phyloP scores from a whole-genome alignment of 2,797 vertebrate species.

The Parauchenoglanis ngamensis region DNA sequence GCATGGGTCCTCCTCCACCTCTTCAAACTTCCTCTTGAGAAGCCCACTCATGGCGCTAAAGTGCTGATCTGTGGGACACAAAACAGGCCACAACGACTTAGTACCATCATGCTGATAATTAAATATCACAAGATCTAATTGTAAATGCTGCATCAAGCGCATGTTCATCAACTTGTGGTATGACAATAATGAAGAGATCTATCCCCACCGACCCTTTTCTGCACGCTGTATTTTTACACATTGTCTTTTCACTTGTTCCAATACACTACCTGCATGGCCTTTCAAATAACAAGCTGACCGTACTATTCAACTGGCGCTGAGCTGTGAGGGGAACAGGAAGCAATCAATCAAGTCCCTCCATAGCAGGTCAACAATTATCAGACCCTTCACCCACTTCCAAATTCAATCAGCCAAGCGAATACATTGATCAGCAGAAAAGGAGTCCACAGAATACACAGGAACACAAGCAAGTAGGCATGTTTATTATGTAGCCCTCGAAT shows the following conservation, averaged over 20 bases:
- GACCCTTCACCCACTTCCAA: slow-evolving; percentile 70
- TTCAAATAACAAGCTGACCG: slow-evolving; percentile 37
- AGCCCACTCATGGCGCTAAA: slow-evolving; percentile 86
- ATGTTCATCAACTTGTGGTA: background rate
- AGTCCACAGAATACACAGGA: slow-evolving; percentile 49
- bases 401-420: slow-evolving; percentile 71
- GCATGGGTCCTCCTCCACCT: slow-evolving; percentile 88
- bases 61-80: slow-evolving; percentile 68
- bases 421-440: slow-evolving; percentile 67
- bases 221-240: background rate
- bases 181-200: background rate
- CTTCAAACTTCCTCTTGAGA: slow-evolving; percentile 95
- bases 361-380: slow-evolving; percentile 76
- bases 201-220: background rate
- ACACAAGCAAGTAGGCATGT: slow-evolving; percentile 60
- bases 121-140: background rate
- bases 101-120: slow-evolving; percentile 8
- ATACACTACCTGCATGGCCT: slow-evolving; percentile 6
- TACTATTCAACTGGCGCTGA: slow-evolving; percentile 55
- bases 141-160: background rate
- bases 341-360: slow-evolving; percentile 73
- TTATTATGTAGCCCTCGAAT: slow-evolving; percentile 64
- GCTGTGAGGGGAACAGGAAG: slow-evolving; percentile 69
- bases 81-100: slow-evolving; percentile 29
- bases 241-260: background rate